A percentile compares a stretch with the other conserved stretches of the same genome.
These are phyloP conservation scores for Pollenia griseotomentosa DNA, from an alignment of 2,888 invertebrate genomes.

Conservation along the genomic window DNA sequence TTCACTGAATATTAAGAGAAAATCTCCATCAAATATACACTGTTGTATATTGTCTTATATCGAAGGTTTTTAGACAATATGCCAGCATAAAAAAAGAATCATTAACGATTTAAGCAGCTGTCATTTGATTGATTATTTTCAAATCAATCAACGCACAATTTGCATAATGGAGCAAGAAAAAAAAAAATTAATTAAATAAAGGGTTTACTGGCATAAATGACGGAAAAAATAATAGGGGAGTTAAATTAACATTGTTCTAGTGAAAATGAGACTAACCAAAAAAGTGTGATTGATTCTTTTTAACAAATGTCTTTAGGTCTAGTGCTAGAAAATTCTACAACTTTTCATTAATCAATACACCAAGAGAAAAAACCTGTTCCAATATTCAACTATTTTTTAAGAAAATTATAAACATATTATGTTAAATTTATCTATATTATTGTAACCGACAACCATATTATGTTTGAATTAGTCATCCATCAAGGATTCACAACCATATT, in stretches of 20 bases:
- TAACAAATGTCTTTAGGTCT: no score
- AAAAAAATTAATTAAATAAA: background rate
- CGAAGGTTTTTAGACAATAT: background rate
- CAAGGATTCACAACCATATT: no score
- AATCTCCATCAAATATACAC: background rate
- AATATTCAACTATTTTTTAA: no score
- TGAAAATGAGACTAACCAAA: no score
- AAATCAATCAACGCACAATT: background rate
- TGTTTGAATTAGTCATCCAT: no score
- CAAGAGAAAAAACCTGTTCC: no score
- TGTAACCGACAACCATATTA: no score
- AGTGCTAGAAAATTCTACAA: no score
- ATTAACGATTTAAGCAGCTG: conserved; percentile 18
- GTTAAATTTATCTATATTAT: no score
- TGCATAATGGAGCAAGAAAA: background rate
- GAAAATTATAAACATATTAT: no score
- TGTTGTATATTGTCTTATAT: background rate
- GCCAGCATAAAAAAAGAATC: background rate
- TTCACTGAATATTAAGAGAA: background rate
- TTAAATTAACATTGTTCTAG: background rate
- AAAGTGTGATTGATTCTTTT: no score
- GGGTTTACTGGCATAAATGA: background rate
- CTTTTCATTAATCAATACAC: no score
- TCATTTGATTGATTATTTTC: conserved; percentile 44
- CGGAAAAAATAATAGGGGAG: background rate